Base-by-base conservation (phyloP, 2,888 invertebrate species). In the Cephus pygmeus region DNA sequence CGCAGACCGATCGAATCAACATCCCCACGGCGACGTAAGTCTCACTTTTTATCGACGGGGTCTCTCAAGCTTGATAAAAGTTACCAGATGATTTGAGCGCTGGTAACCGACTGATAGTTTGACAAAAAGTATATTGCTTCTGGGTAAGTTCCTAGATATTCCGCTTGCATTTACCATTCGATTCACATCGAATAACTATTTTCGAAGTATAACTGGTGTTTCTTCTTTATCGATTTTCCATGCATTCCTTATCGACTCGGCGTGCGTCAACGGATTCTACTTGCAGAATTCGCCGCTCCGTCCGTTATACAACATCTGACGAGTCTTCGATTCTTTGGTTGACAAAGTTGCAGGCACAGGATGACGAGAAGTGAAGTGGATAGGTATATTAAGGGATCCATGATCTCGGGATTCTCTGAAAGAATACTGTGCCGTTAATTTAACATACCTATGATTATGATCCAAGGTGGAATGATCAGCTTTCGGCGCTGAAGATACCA, bases 401-500 rank as follows among this genome's bases (percentile, higher is more conserved):
- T 6, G 40, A 56, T 56, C 2, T 23, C 23, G 40, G 40, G 23
- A 56, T 23, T 56, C 23, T 56, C 40, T 56, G 23, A 9, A 56
- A 56, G 40, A 56, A 56, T 9, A 56, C 9, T 15, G 23, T 56
- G 6, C 6, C 40, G 2, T 56, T 2, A 56, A 9, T 23, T 56
- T 56, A 40, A 79, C 87, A 82, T 94, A 97, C 94, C 97, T 94
- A 92, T 95, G 95, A 92, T 95, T 95, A 89, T 94, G 93, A 91
- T 95, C 95, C 86, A 94, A 92, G 83, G 90, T 91, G 81, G 92
- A 91, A 82, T 93, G 92, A 89, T 96, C 96, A 92, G 96, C 95
- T 92, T 96, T 96, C 85, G 95, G 95, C 88, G 95, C 95, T 81
- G 95, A 94, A 81, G 95, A 94, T 85, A 96, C 94, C 90, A 96